phyloP scores from a whole-genome alignment of 1,140 invertebrate species.

The Agrilus planipennis region DNA sequence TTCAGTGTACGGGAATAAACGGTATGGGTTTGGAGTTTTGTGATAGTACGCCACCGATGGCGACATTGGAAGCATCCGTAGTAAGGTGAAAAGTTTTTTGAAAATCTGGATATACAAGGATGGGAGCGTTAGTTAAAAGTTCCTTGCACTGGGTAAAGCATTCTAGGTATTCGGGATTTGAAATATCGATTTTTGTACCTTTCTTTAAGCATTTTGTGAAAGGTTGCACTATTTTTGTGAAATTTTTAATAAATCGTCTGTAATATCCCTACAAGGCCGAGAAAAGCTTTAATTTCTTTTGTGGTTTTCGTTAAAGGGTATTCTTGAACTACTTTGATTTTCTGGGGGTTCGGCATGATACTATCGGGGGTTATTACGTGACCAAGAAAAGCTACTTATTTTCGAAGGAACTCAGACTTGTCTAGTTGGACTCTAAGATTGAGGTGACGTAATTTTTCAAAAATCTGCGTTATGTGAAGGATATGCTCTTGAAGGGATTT shows the following conservation, averaged over 20 bases:
- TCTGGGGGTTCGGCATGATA: conserved; percentile 16
- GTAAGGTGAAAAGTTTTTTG: neutral
- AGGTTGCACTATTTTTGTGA: conserved; percentile 15
- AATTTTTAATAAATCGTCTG: conserved; percentile 24
- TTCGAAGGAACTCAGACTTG: conserved; percentile 21
- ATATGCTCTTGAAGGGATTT: too few species aligned
- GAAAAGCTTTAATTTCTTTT: conserved; percentile 27
- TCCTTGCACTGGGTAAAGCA: conserved; percentile 14
- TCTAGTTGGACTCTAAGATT: conserved; percentile 8
- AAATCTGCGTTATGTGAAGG: neutral
- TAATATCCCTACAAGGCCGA: conserved; percentile 34
- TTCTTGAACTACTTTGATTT: conserved; percentile 19
- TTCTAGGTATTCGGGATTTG: conserved; percentile 5
- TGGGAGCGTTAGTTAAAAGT: conserved; percentile 11
- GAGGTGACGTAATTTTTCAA: conserved; percentile 2
- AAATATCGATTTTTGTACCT: conserved; percentile 6
- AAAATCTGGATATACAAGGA: conserved; percentile 3
- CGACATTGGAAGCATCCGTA: neutral
- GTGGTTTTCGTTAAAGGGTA: conserved; percentile 18
- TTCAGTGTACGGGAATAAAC: neutral
- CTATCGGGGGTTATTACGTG: conserved; percentile 20
- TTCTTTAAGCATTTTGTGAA: conserved; percentile 14
- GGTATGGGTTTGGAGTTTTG: neutral
- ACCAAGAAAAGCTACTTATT: conserved; percentile 30
- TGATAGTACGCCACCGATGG: too few species aligned